Conservation (phyloP, 1,140 invertebrate species). For the Pemphigus obesinymphae region DNA sequence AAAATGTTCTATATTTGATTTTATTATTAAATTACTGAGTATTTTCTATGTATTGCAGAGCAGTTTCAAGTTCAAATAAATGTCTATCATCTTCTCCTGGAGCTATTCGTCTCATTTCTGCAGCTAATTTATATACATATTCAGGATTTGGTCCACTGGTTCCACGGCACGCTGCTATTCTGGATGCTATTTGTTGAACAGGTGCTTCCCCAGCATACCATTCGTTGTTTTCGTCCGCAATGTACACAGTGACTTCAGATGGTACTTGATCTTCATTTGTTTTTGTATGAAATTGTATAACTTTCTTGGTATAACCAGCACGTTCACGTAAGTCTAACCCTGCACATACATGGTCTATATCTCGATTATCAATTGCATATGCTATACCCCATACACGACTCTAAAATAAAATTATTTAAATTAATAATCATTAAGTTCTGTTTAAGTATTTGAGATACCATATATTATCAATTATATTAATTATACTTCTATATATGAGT, state of each 20-base stretch:
- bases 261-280: slow-evolving; percentile 49
- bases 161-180: slow-evolving; percentile 67
- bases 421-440: not conserved
- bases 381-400: slow-evolving; percentile 82
- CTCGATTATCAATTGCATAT: slow-evolving; percentile 70
- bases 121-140: slow-evolving; percentile 79
- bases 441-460: not conserved
- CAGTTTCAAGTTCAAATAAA: slow-evolving; percentile 68
- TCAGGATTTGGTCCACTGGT: slow-evolving; percentile 83
- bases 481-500: no score
- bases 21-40: not conserved
- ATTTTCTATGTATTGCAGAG: slow-evolving; percentile 50
- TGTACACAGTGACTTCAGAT: slow-evolving; percentile 75
- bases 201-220: slow-evolving; percentile 68
- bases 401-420: slow-evolving; percentile 50
- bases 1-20: not conserved
- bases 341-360: slow-evolving; percentile 66
- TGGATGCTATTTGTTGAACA: slow-evolving; percentile 69
- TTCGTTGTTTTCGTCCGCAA: slow-evolving; percentile 69
- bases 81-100: slow-evolving; percentile 69
- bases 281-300: slow-evolving; percentile 64
- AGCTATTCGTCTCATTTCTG: slow-evolving; percentile 68
- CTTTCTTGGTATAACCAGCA: slow-evolving; percentile 72
- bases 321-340: slow-evolving; percentile 88
- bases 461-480: no score